A percentile compares a stretch with the other conserved stretches of the same genome.
phyloP scores from a whole-genome alignment of 2,888 invertebrate genomes.

The Aphodius sticticus region DNA sequence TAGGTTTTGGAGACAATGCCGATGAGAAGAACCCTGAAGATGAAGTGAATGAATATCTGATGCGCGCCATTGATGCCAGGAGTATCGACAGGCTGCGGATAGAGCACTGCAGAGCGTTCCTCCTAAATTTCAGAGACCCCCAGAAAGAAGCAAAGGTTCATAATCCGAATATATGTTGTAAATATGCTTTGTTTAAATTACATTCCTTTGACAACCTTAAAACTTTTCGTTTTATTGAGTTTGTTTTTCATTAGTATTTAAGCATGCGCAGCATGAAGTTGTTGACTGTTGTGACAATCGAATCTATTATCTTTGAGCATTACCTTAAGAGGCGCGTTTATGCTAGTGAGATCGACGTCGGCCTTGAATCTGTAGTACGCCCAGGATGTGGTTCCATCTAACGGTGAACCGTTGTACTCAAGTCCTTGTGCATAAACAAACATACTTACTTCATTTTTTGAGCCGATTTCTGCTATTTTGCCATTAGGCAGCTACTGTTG shows the following conservation, averaged over 20 bases:
- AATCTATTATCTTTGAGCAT: too few species aligned
- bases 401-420: too few species aligned
- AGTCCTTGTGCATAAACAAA: too few species aligned
- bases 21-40: conserved; percentile 87
- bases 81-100: conserved; percentile 88
- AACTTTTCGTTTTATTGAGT: conserved; percentile 22
- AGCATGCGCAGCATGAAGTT: not conserved
- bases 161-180: conserved; percentile 38
- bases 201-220: conserved; percentile 14
- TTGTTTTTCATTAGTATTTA: conserved; percentile 8
- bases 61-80: conserved; percentile 94
- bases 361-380: too few species aligned
- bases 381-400: too few species aligned
- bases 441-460: too few species aligned
- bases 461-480: too few species aligned
- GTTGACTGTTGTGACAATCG: not conserved
- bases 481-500: too few species aligned
- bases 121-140: conserved; percentile 84
- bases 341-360: too few species aligned
- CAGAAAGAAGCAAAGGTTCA: conserved; percentile 83
- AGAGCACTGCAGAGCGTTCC: conserved; percentile 87
- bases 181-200: conserved; percentile 38
- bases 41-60: conserved; percentile 95
- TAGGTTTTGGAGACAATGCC: conserved; percentile 74
- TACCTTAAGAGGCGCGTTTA: too few species aligned